A percentile compares a stretch with the other conserved stretches of the same genome.
Evolutionary conservation across 2,113 vertebrate genomes (phyloP).

Genomic region (Dromiciops gliroides): DNA sequence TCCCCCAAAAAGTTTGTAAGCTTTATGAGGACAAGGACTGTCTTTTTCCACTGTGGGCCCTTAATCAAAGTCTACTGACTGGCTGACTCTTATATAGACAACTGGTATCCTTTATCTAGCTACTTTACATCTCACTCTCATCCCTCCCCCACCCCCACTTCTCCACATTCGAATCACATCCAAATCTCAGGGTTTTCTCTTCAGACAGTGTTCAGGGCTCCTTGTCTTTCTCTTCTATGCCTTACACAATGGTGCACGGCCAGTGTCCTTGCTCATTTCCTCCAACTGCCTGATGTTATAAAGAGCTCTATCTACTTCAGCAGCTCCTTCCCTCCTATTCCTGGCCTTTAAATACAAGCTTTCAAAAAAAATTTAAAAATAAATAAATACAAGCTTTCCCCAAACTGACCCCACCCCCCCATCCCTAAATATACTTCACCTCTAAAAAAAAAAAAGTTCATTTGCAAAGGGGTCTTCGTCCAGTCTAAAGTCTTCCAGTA

Average conservation of each 20-base stretch:
- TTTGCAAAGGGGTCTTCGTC: neutral
- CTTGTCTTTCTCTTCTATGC: constrained; percentile 46
- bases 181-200: constrained; percentile 44
- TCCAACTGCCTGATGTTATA: constrained; percentile 39
- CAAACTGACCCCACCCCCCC: neutral
- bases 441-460: neutral
- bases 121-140: constrained; percentile 42
- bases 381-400: neutral
- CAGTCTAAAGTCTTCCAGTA: constrained; percentile 23
- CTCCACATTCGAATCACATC: constrained; percentile 48
- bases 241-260: constrained; percentile 55
- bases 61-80: neutral
- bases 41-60: neutral
- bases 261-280: constrained; percentile 66
- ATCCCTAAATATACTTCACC: neutral
- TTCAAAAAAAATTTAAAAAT: too few relatives aligned
- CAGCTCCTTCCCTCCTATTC: constrained; percentile 39
- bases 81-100: constrained; percentile 22
- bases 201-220: constrained; percentile 62
- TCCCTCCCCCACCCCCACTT: neutral
- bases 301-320: constrained; percentile 16
- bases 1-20: too few relatives aligned
- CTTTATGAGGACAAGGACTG: neutral
- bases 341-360: constrained; percentile 24
- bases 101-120: constrained; percentile 10